phyloP scores from a whole-genome alignment of 2,888 invertebrate species.

The Trachelus stipa region DNA sequence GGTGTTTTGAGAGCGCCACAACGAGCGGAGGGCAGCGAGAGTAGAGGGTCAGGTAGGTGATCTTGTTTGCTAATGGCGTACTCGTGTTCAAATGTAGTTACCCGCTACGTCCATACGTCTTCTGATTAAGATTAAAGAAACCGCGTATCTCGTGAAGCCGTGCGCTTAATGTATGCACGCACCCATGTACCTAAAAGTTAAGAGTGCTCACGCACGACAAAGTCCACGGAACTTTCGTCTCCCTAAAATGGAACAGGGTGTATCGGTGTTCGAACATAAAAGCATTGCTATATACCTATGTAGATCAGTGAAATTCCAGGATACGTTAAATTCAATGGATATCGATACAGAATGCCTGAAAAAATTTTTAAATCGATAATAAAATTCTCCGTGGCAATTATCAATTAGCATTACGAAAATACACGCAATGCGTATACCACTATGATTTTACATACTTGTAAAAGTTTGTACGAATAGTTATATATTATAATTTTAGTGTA shows the following conservation, averaged over 20 bases:
- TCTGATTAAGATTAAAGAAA: slow-evolving; percentile 65
- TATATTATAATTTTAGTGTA: background rate
- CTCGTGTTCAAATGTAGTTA: slow-evolving; percentile 63
- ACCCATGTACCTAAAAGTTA: slow-evolving; percentile 46
- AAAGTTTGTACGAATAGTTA: background rate
- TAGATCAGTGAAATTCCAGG: background rate
- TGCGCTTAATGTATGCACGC: slow-evolving; percentile 49
- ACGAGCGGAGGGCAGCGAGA: slow-evolving; percentile 4
- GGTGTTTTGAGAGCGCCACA: slow-evolving; percentile 41
- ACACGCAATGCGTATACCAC: background rate
- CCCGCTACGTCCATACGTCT: slow-evolving; percentile 60
- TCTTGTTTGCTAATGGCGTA: slow-evolving; percentile 65
- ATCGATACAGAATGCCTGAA: background rate
- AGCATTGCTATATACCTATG: slow-evolving; percentile 4
- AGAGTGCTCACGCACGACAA: slow-evolving; percentile 43
- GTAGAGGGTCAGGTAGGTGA: slow-evolving; percentile 50
- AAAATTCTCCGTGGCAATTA: background rate
- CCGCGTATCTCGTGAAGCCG: slow-evolving; percentile 53
- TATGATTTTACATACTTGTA: background rate
- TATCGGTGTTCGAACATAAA: slow-evolving; percentile 26
- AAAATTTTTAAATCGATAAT: background rate
- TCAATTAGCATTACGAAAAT: background rate
- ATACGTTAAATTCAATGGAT: background rate
- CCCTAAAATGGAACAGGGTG: slow-evolving; percentile 14
- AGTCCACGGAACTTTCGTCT: slow-evolving; percentile 33